Conservation (phyloP, 2,888 invertebrate species). For the Agrenia bidenticulata region DNA sequence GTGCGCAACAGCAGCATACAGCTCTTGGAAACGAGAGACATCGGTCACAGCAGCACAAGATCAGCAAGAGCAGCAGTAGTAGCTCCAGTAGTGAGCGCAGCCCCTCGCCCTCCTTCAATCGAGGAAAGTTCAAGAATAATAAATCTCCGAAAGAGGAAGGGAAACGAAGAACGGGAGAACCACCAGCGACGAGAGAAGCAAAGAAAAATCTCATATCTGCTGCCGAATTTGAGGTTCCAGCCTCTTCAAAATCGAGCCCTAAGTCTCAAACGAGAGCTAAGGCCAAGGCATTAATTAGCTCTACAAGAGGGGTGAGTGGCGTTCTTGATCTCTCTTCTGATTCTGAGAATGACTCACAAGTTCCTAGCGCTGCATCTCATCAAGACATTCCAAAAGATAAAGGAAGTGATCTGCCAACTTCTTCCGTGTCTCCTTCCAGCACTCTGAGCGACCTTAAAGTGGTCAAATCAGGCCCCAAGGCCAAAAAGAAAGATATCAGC, state of each 20-base stretch:
- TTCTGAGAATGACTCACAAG: slow-evolving; percentile 38
- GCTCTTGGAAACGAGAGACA: slow-evolving; percentile 23
- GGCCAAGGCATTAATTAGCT: slow-evolving; percentile 19
- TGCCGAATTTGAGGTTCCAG: slow-evolving; percentile 6
- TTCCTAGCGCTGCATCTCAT: not conserved
- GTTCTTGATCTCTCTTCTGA: slow-evolving; percentile 46
- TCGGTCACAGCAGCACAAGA: slow-evolving; percentile 21
- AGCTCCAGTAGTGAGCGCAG: slow-evolving; percentile 46
- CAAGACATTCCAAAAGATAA: slow-evolving; percentile 3
- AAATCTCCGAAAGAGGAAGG: slow-evolving; percentile 48
- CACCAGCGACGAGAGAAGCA: slow-evolving; percentile 36
- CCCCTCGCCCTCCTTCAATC: slow-evolving; percentile 19
- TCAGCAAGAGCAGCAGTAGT: slow-evolving; percentile 49
- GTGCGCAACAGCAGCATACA: slow-evolving; percentile 56
- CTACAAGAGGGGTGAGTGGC: slow-evolving; percentile 11
- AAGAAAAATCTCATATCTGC: slow-evolving; percentile 34
- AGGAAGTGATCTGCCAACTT: slow-evolving; percentile 2
- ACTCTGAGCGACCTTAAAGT: slow-evolving; percentile 18
- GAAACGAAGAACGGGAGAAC: slow-evolving; percentile 52
- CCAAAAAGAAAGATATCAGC: slow-evolving; percentile 53
- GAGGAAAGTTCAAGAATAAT: slow-evolving; percentile 21
- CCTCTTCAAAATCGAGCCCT: slow-evolving; percentile 42
- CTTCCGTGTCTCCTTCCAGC: slow-evolving; percentile 13
- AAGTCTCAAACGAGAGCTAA: slow-evolving; percentile 41
- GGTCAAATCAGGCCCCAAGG: slow-evolving; percentile 59